These are phyloP conservation scores for Cerastis leucographa DNA, from an alignment of 2,888 invertebrate genomes.

Conservation along the genomic window DNA sequence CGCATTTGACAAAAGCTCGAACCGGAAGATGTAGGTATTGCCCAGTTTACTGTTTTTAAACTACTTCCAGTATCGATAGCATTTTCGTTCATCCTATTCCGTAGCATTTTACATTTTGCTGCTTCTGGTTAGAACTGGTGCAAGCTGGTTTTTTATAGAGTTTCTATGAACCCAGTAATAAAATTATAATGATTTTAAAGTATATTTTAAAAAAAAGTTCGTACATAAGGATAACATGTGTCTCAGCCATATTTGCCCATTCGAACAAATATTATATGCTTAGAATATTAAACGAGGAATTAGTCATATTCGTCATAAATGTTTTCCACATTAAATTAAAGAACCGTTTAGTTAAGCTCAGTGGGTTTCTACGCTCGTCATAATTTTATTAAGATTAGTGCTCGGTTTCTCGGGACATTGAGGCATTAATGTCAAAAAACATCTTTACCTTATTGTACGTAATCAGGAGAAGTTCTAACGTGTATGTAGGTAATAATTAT, in stretches of 20 bases:
- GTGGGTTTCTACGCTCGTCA: constrained; percentile 44
- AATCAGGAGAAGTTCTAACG: background rate
- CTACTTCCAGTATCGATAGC: background rate
- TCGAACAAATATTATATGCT: constrained; percentile 1
- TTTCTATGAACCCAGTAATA: background rate
- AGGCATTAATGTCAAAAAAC: background rate
- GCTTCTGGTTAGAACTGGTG: background rate
- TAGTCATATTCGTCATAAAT: constrained; percentile 12
- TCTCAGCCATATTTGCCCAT: constrained; percentile 28
- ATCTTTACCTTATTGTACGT: background rate
- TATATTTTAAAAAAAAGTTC: background rate
- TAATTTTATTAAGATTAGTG: background rate
- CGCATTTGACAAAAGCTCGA: constrained; percentile 8
- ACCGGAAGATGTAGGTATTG: background rate
- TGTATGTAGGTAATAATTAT: too few species aligned
- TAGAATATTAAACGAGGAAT: constrained; percentile 33
- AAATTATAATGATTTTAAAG: background rate
- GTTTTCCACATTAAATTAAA: constrained; percentile 34
- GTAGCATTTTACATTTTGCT: background rate
- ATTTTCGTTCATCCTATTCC: background rate
- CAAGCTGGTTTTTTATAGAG: background rate
- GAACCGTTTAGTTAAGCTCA: constrained; percentile 13
- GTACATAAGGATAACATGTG: background rate
- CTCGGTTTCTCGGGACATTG: background rate
- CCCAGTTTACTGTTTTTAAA: background rate